phyloP scores from a whole-genome alignment of 2,797 vertebrate species.

The Geotrypetes seraphini region DNA sequence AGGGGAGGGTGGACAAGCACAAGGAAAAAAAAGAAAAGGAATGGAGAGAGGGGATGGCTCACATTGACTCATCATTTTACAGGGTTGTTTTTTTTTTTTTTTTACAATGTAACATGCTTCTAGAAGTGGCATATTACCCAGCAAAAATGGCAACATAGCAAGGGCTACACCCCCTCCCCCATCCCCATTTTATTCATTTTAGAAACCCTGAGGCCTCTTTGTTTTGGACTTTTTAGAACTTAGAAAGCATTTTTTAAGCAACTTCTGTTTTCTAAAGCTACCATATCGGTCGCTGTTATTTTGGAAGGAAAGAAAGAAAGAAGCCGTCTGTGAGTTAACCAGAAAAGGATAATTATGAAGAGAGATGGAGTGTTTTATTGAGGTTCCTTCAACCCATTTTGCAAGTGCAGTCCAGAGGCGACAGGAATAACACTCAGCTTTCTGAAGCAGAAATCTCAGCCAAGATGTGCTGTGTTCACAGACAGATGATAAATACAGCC shows the following conservation, averaged over 20 bases:
- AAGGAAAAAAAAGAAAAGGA: slow-evolving; percentile 12
- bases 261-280: neutral
- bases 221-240: neutral
- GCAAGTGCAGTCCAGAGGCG: slow-evolving; percentile 28
- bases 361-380: slow-evolving; percentile 19
- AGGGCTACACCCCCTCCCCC: no score
- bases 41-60: slow-evolving; percentile 9
- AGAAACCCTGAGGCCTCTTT: slow-evolving; percentile 14
- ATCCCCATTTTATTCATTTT: neutral
- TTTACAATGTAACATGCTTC: slow-evolving; percentile 32
- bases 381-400: slow-evolving; percentile 22
- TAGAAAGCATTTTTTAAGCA: slow-evolving; percentile 2
- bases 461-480: slow-evolving; percentile 41
- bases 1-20: no score
- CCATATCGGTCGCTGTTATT: neutral
- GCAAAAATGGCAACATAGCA: neutral
- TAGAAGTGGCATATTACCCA: slow-evolving; percentile 19
- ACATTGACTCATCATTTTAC: slow-evolving; percentile 14
- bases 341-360: neutral
- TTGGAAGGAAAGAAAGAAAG: no score
- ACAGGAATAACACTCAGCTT: slow-evolving; percentile 23
- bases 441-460: slow-evolving; percentile 23
- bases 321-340: no score
- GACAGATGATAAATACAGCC: slow-evolving; percentile 49
- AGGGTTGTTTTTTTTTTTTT: no score